phyloP scores from a whole-genome alignment of 2,797 vertebrate species.

The Lacerta viridis region DNA sequence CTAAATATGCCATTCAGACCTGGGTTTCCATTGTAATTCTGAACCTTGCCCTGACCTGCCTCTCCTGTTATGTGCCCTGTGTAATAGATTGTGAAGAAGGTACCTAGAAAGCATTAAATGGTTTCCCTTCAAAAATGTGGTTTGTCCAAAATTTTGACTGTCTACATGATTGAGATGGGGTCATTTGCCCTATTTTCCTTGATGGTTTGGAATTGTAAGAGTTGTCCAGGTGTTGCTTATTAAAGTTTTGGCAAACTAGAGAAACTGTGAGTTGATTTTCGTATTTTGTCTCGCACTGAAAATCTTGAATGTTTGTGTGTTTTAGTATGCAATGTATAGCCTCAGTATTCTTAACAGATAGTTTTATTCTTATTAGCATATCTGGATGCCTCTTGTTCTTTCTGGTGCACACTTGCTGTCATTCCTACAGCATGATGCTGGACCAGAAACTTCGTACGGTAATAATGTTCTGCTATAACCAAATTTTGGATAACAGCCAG shows the following conservation, averaged over 20 bases:
- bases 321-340: neutral
- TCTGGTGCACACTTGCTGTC: rapidly evolving
- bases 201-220: slow-evolving; percentile 86
- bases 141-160: slow-evolving; percentile 82
- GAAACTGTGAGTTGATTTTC: slow-evolving; percentile 57
- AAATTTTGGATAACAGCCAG: slow-evolving; percentile 9
- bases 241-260: slow-evolving; percentile 86
- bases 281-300: slow-evolving; percentile 57
- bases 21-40: slow-evolving; percentile 66
- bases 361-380: slow-evolving; percentile 11
- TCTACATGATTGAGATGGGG: slow-evolving; percentile 81
- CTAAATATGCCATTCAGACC: slow-evolving; percentile 57
- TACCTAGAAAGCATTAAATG: slow-evolving; percentile 79
- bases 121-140: slow-evolving; percentile 80
- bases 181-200: slow-evolving; percentile 79
- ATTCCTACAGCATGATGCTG: slow-evolving; percentile 6
- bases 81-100: slow-evolving; percentile 76
- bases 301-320: slow-evolving; percentile 47
- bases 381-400: neutral
- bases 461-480: neutral
- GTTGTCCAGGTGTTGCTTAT: slow-evolving; percentile 88
- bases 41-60: slow-evolving; percentile 63
- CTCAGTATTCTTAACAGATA: slow-evolving; percentile 4
- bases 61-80: slow-evolving; percentile 78
- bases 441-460: neutral